Evolutionary conservation across 2,888 invertebrate genomes (phyloP).

Genomic region (Agelastica alni): DNA sequence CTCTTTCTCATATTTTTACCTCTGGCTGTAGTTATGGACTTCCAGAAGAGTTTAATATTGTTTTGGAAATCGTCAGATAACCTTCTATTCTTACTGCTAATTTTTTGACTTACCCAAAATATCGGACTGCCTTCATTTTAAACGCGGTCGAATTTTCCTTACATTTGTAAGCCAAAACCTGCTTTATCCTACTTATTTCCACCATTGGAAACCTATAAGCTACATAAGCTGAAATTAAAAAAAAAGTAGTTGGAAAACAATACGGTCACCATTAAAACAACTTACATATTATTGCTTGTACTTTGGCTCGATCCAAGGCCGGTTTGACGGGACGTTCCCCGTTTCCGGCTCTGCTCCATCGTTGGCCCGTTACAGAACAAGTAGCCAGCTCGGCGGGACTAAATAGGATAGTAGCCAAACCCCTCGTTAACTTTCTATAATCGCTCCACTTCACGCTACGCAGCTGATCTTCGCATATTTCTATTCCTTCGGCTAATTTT

Average conservation of each 20-base stretch:
- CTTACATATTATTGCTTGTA: conserved; percentile 74
- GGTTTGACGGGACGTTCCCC: conserved; percentile 77
- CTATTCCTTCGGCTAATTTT: conserved; percentile 73
- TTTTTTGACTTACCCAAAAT: conserved; percentile 54
- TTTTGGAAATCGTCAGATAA: no score
- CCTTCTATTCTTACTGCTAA: background rate
- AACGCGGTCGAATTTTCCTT: conserved; percentile 78
- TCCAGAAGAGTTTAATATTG: no score
- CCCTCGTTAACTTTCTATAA: conserved; percentile 73
- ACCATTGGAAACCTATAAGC: conserved; percentile 74
- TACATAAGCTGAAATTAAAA: conserved; percentile 65
- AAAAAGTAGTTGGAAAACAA: no score
- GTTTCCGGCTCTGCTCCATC: conserved; percentile 74
- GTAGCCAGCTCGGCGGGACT: conserved; percentile 75
- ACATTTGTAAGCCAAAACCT: conserved; percentile 77
- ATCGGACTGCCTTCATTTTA: conserved; percentile 74
- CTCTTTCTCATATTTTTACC: no score
- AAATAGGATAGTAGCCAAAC: conserved; percentile 74
- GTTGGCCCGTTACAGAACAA: conserved; percentile 75
- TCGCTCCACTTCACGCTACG: conserved; percentile 76
- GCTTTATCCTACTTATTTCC: conserved; percentile 76
- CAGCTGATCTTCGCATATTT: conserved; percentile 72
- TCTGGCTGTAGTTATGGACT: no score
- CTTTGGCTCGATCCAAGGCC: conserved; percentile 71
- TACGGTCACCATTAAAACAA: no score